Evolutionary conservation across 2,888 invertebrate genomes (phyloP).

Genomic region (Tineola bisselliella): DNA sequence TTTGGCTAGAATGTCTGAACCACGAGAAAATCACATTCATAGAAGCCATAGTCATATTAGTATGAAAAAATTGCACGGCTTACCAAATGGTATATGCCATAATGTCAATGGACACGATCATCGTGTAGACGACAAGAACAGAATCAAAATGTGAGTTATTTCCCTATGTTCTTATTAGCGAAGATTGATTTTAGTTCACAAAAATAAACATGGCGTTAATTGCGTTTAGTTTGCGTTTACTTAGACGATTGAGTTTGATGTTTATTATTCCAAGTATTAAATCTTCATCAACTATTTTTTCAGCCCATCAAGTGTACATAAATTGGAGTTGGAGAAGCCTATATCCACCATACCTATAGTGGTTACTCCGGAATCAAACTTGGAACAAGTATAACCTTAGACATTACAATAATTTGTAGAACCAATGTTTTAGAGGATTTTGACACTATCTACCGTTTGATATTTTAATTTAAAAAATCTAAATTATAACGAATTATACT

Average conservation of each 20-base stretch:
- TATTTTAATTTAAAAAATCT: no score
- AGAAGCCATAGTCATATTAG: constrained; percentile 57
- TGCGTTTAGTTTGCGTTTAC: no score
- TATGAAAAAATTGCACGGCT: constrained; percentile 47
- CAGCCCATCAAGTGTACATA: constrained; percentile 50
- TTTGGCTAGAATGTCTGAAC: constrained; percentile 11
- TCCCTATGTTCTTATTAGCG: no score
- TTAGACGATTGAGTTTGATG: no score
- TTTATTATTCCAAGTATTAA: neutral
- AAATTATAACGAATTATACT: no score
- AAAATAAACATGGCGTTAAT: no score
- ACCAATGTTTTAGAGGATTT: no score
- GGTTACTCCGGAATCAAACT: constrained; percentile 42
- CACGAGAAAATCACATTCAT: constrained; percentile 36
- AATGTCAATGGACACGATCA: constrained; percentile 43
- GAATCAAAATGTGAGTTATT: constrained; percentile 45
- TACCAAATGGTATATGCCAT: constrained; percentile 50
- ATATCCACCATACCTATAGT: constrained; percentile 56
- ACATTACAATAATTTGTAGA: no score
- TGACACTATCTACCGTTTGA: no score
- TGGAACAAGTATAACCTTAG: neutral
- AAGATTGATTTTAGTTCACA: no score
- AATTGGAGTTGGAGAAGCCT: constrained; percentile 28
- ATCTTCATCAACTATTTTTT: constrained; percentile 16
- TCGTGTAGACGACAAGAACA: constrained; percentile 36